These are phyloP conservation scores for Hapalemur alaotrensis DNA, from an alignment of 2,797 vertebrate genomes.

Conservation along the genomic window DNA sequence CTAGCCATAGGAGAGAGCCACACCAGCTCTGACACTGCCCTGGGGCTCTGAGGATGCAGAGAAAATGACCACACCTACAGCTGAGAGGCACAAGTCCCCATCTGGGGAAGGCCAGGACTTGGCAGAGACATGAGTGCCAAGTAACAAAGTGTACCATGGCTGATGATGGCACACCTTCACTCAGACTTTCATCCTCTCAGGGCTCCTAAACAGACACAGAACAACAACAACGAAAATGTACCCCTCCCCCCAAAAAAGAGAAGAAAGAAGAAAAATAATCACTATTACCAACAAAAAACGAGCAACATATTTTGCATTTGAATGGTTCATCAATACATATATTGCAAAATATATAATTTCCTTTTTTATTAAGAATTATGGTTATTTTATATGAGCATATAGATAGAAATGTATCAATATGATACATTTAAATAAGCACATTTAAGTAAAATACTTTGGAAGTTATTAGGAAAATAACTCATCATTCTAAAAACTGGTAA, in stretches of 20 bases:
- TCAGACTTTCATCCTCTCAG: background rate
- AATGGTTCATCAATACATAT: background rate
- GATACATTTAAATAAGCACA: background rate
- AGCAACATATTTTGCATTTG: background rate
- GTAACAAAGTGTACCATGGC: background rate
- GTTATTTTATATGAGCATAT: background rate
- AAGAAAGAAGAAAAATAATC: background rate
- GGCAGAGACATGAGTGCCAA: background rate
- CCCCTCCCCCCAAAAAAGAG: background rate
- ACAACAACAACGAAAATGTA: background rate
- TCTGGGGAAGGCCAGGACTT: background rate
- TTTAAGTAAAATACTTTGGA: background rate
- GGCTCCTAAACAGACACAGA: background rate
- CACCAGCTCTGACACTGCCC: fast-evolving
- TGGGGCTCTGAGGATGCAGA: no score
- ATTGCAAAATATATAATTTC: background rate
- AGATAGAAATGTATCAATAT: background rate
- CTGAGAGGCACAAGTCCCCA: background rate
- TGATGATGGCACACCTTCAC: background rate
- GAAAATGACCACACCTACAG: fast-evolving
- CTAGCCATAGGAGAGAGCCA: background rate
- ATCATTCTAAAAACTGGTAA: background rate
- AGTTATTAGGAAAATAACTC: background rate
- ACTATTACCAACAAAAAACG: background rate
- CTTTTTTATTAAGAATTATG: background rate